Evolutionary conservation across 2,888 invertebrate genomes (phyloP), one percentile per base, ranked within the genome.

Genomic region (Desoria tigrina): DNA sequence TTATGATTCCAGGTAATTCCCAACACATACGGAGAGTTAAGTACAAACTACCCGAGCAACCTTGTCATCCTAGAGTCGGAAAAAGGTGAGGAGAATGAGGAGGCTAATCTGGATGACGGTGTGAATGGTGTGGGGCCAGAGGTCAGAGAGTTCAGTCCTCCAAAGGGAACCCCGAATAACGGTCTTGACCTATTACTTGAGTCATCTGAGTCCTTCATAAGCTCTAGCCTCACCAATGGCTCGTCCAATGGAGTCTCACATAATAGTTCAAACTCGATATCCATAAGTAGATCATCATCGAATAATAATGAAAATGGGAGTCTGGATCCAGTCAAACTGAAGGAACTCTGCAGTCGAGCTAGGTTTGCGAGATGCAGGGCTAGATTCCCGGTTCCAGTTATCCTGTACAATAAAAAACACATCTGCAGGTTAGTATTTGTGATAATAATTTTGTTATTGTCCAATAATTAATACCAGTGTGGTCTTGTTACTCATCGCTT

Each of bases 351-450:
- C 62, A 83, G 83, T 39, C 86, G 84, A 78, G 88, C 89, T 26
- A 84, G 88, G 77, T 85, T 86, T 78, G 90, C 90, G 1, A 81
- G 90, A 76, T 90, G 90, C 79, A 83, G 90, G 58, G 86, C 88
- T 61, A 83, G 90, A 77, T 90, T 90, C 81, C 87, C 88, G 24
- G 83, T 89, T 56, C 90, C 90, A 54, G 89, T 90, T 16, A 90
- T 91, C 76, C 81, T 90, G 67, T 89, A 84, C 79, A 86, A 87
- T 71, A 88, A 88, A 69, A 89, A 89, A 78, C 85, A 86, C 74
- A 84, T 88, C 55, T 88, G 88, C 78, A 77, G 82, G 84, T 84
- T 73, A 74, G 76, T n/a, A n/a, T n/a, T n/a, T n/a, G n/a, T n/a
- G n/a, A n/a, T 68, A 26, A 14, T 9, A 39, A 11, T 39, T 39